These are phyloP conservation scores for Drosophila auraria DNA, from an alignment of 1,140 invertebrate species.

Conservation along the genomic window DNA sequence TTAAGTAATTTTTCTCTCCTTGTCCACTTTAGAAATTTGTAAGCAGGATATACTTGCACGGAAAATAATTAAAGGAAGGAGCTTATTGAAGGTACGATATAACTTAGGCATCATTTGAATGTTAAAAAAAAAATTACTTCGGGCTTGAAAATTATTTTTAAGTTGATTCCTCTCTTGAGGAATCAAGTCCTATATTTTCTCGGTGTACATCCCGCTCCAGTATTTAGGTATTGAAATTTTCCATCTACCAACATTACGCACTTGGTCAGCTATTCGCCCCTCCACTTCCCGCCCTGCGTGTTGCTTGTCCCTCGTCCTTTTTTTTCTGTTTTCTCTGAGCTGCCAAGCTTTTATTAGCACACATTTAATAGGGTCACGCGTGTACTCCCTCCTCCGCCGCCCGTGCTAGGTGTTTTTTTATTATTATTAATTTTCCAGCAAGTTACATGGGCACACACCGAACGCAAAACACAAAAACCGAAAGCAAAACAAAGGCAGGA, in stretches of 20 bases:
- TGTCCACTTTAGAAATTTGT: constrained; percentile 48
- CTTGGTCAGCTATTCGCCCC: constrained; percentile 50
- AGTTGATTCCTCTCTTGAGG: too few species aligned
- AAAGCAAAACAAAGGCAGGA: constrained; percentile 67
- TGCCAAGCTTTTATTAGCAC: constrained; percentile 79
- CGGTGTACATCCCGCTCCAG: neutral
- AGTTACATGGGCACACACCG: constrained; percentile 71
- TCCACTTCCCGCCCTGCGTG: constrained; percentile 1
- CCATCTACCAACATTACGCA: constrained; percentile 54
- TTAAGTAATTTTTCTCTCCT: constrained; percentile 69
- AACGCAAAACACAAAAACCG: constrained; percentile 56
- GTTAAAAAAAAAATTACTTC: neutral
- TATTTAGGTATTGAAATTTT: constrained; percentile 40
- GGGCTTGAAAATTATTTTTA: too few species aligned
- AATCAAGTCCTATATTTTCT: neutral
- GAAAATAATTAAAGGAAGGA: neutral
- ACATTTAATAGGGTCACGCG: constrained; percentile 84
- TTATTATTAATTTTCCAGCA: constrained; percentile 84
- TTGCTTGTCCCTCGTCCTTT: neutral
- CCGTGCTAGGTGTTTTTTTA: constrained; percentile 72
- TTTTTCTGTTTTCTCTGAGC: constrained; percentile 37
- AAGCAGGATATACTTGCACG: neutral
- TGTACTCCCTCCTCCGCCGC: constrained; percentile 38
- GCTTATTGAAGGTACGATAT: too few species aligned
- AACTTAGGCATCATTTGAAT: neutral